Evolutionary conservation across 2,888 invertebrate species (phyloP).

Genomic region (Synergus laeviventris): DNA sequence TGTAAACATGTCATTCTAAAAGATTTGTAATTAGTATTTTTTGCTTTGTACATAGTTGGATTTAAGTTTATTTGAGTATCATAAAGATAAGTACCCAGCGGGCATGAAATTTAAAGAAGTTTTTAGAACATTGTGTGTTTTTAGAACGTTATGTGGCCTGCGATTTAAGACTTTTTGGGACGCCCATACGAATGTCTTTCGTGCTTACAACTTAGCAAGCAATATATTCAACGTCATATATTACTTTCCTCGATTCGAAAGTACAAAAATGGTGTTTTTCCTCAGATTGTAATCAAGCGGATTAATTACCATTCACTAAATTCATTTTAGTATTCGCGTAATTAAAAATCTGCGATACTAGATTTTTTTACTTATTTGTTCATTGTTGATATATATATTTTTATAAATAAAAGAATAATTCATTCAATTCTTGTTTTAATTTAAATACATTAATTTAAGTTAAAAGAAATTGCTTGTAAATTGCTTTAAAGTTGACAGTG

Average conservation of each 20-base stretch:
- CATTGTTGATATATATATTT: not conserved
- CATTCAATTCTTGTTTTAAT: too few relatives aligned
- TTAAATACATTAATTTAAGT: too few relatives aligned
- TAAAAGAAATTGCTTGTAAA: too few relatives aligned
- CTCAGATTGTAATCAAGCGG: not conserved
- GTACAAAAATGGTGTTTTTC: not conserved
- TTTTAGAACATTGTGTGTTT: too few relatives aligned
- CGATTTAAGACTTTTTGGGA: too few relatives aligned
- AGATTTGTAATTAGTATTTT: slow-evolving; percentile 25
- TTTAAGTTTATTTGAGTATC: not conserved
- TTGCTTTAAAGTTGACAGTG: too few relatives aligned
- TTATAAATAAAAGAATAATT: not conserved
- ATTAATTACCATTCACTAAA: not conserved
- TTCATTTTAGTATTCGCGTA: not conserved
- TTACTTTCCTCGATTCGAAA: slow-evolving; percentile 6
- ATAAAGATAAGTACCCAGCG: not conserved
- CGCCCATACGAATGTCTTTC: too few relatives aligned
- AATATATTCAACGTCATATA: not conserved
- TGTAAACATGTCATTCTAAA: too few relatives aligned
- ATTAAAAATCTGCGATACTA: not conserved
- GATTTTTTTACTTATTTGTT: not conserved
- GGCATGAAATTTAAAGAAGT: too few relatives aligned
- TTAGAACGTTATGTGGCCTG: too few relatives aligned
- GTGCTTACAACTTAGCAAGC: not conserved
- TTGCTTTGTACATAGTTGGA: not conserved